phyloP scores from a whole-genome alignment of 2,888 invertebrate species.

The Nomada fucata region DNA sequence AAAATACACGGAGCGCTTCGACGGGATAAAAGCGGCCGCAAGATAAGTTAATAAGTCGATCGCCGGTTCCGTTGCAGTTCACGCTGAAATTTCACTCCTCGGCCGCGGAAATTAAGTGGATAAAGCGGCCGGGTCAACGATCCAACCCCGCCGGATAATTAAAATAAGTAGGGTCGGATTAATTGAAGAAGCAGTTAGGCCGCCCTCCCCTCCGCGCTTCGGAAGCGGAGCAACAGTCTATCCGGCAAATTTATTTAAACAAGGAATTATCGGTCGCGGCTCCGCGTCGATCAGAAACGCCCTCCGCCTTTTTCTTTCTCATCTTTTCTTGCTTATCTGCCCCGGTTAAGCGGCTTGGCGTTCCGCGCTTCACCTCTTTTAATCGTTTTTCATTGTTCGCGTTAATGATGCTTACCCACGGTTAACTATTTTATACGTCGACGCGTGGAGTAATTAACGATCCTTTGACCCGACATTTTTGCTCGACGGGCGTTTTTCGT shows the following conservation, averaged over 20 bases:
- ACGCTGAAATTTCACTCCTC: slow-evolving; percentile 46
- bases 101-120: slow-evolving; percentile 38
- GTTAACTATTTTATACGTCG: too few species aligned
- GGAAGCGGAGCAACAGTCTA: neutral
- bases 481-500: too few species aligned
- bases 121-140: slow-evolving; percentile 43
- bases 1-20: slow-evolving; percentile 5
- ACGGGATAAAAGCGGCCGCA: slow-evolving; percentile 17
- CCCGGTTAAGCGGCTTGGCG: neutral
- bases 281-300: slow-evolving; percentile 1
- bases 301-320: neutral
- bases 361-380: neutral
- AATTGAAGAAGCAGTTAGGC: slow-evolving; percentile 32
- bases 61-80: slow-evolving; percentile 31
- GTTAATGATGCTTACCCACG: neutral
- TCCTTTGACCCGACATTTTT: too few species aligned
- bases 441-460: too few species aligned
- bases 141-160: slow-evolving; percentile 54
- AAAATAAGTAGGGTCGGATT: slow-evolving; percentile 59
- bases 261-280: slow-evolving; percentile 12
- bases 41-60: slow-evolving; percentile 63
- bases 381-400: neutral
- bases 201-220: neutral
- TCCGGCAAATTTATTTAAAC: slow-evolving; percentile 29
- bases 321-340: neutral